These are phyloP conservation scores for Scomberomorus guttatus DNA, from an alignment of 2,797 vertebrate species.

Conservation along the genomic window DNA sequence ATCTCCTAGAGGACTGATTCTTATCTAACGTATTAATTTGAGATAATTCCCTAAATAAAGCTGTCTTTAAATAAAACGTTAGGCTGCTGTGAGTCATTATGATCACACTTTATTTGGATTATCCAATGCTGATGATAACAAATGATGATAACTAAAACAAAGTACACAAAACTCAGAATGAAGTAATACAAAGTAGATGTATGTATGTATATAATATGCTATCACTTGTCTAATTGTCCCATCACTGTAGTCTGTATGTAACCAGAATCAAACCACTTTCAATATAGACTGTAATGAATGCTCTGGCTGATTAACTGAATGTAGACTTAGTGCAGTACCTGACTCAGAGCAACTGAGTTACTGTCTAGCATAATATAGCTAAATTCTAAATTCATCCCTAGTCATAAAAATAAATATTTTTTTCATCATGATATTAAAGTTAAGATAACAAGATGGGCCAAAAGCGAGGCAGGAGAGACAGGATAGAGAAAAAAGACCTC, in stretches of 20 bases:
- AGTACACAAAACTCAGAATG: not conserved
- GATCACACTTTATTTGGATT: conserved; percentile 30
- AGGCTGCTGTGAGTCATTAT: conserved; percentile 67
- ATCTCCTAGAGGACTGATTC: conserved; percentile 53
- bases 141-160: not conserved
- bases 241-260: not conserved
- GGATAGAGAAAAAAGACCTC: conserved; percentile 4
- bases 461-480: conserved; percentile 4
- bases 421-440: not conserved
- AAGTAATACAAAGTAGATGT: not conserved
- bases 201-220: not conserved
- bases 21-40: conserved; percentile 72
- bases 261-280: not conserved
- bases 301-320: too few relatives aligned
- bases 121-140: not conserved
- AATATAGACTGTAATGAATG: not conserved
- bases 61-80: conserved; percentile 35
- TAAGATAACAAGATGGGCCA: not conserved
- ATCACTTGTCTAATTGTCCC: not conserved
- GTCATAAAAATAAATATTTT: not conserved
- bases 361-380: too few relatives aligned
- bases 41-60: conserved; percentile 61
- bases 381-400: not conserved
- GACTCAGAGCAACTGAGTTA: not conserved
- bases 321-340: not conserved